Conservation (phyloP, 2,888 invertebrate genomes). For the Bembecia ichneumoniformis region DNA sequence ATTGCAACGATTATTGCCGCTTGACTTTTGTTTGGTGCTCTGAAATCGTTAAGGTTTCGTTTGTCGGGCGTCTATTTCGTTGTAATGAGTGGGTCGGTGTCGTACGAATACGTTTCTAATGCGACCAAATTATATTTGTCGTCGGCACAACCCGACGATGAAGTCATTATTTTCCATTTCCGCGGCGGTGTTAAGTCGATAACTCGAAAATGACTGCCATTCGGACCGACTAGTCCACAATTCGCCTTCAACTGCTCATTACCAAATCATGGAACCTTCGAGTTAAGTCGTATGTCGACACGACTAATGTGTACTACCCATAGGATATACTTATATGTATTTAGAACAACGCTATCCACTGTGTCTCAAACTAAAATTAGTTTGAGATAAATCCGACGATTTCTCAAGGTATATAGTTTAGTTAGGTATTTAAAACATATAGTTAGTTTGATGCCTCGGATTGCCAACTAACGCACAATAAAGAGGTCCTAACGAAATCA, state of each 20-base stretch:
- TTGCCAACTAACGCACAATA: no score
- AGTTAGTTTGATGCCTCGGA: no score
- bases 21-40: no score
- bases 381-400: no score
- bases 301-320: slow-evolving; percentile 14
- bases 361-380: no score
- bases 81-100: slow-evolving; percentile 10
- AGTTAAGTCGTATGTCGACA: slow-evolving; percentile 14
- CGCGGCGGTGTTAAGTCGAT: slow-evolving; percentile 63
- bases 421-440: no score
- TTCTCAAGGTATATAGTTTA: no score
- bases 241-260: slow-evolving; percentile 48
- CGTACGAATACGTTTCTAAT: slow-evolving; percentile 54
- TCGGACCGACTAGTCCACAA: slow-evolving; percentile 48
- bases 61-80: not conserved
- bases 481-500: no score
- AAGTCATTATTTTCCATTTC: slow-evolving; percentile 71
- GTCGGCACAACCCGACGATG: slow-evolving; percentile 49
- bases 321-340: no score
- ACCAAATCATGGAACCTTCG: slow-evolving; percentile 40
- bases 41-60: no score
- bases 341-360: no score
- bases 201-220: slow-evolving; percentile 69
- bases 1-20: no score
- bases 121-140: slow-evolving; percentile 59